Evolutionary conservation across 2,113 vertebrate species (phyloP).

Genomic region (Agelaius tricolor): DNA sequence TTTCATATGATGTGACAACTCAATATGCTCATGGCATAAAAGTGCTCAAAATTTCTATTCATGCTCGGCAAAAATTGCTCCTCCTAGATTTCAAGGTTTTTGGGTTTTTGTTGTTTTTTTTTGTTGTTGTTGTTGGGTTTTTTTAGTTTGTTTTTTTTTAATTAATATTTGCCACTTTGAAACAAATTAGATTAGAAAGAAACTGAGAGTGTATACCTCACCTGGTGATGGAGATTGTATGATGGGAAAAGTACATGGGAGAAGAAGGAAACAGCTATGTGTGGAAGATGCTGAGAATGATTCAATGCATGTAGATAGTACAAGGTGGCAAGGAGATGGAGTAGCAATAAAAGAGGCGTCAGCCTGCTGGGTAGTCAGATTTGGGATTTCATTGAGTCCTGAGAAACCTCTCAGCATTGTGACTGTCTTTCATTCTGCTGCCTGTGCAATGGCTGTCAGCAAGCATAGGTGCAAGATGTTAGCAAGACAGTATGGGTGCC

Average conservation of each 20-base stretch:
- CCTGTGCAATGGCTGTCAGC: not conserved
- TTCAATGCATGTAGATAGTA: not conserved
- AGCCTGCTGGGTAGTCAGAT: not conserved
- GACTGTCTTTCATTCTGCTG: not conserved
- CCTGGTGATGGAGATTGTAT: not conserved
- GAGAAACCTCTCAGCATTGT: not conserved
- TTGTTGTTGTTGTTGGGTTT: too few species aligned
- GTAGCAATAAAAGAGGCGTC: not conserved
- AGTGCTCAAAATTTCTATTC: not conserved
- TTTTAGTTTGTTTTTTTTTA: not conserved
- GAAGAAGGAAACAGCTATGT: not conserved
- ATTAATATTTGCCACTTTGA: not conserved
- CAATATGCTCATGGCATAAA: not conserved
- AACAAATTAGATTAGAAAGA: not conserved
- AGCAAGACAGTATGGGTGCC: not conserved
- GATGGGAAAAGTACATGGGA: not conserved
- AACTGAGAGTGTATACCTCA: not conserved
- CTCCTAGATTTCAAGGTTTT: not conserved
- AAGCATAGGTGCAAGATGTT: not conserved
- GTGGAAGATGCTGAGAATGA: not conserved
- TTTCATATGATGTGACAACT: not conserved
- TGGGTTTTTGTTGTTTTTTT: too few species aligned
- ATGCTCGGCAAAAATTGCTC: not conserved
- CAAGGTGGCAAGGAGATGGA: not conserved
- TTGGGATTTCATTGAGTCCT: not conserved